These are phyloP conservation scores for Manis pentadactyla DNA, from an alignment of 2,797 vertebrate species.

Conservation along the genomic window DNA sequence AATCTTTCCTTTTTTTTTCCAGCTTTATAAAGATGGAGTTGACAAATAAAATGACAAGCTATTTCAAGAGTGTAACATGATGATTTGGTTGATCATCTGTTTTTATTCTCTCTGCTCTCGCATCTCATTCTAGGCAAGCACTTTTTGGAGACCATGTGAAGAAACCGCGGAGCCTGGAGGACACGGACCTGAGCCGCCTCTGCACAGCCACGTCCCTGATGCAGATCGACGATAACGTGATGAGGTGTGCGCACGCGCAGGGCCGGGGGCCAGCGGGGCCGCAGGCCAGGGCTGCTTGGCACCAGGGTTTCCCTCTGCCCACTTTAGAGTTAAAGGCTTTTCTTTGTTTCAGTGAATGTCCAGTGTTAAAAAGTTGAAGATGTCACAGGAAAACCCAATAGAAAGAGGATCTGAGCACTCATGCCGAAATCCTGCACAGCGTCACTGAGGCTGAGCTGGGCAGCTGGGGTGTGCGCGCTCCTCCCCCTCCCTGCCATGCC, in stretches of 20 bases:
- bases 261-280: neutral
- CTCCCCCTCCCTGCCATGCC: too few relatives aligned
- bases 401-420: neutral
- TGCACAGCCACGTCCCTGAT: constrained; percentile 98
- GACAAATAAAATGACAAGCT: neutral
- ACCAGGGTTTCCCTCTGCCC: neutral
- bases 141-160: constrained; percentile 91
- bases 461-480: rapidly evolving
- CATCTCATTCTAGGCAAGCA: constrained; percentile 88
- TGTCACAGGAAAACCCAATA: neutral
- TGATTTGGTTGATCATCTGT: neutral
- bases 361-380: neutral
- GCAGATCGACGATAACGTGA: constrained; percentile 99
- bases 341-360: neutral
- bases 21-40: neutral
- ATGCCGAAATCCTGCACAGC: neutral
- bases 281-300: neutral
- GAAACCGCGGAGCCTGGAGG: constrained; percentile 88
- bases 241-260: constrained; percentile 90
- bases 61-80: rapidly evolving
- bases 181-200: constrained; percentile 92
- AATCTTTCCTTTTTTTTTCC: too few relatives aligned
- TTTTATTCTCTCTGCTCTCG: neutral
- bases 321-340: neutral
- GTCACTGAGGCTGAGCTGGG: neutral